These are phyloP conservation scores for Bufo bufo DNA, from an alignment of 2,113 vertebrate genomes.

Conservation along the genomic window DNA sequence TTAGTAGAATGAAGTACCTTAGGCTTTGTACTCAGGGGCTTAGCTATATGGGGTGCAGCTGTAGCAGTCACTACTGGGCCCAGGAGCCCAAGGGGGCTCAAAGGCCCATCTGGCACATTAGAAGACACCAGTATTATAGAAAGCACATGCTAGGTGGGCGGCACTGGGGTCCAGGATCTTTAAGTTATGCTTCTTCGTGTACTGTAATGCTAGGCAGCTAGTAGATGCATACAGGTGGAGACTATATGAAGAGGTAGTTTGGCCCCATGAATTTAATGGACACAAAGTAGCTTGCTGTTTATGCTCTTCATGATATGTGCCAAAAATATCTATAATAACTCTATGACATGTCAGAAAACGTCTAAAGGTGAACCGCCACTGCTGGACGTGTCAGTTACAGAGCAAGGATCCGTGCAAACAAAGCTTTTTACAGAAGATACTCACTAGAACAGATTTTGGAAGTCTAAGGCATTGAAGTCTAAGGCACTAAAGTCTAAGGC, in stretches of 20 bases:
- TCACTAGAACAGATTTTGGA: background rate
- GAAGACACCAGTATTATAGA: no score
- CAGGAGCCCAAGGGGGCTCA: no score
- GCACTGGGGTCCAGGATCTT: no score
- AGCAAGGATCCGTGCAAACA: constrained; percentile 19
- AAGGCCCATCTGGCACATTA: no score
- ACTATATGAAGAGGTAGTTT: background rate
- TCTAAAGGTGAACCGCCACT: background rate
- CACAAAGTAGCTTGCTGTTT: background rate
- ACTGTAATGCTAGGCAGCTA: no score
- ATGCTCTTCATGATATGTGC: background rate
- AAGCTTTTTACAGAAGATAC: background rate
- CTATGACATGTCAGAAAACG: background rate
- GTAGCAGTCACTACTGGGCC: no score
- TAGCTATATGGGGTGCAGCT: no score
- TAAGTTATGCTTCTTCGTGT: no score
- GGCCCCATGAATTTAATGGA: background rate
- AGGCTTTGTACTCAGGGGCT: no score
- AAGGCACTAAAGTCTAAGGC: background rate
- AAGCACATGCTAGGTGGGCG: no score
- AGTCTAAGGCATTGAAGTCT: background rate
- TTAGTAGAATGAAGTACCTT: no score
- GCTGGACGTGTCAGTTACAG: background rate
- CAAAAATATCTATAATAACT: background rate
- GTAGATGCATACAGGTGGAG: background rate